Conservation (phyloP, 1,140 invertebrate species). For the Heliconius himera region DNA sequence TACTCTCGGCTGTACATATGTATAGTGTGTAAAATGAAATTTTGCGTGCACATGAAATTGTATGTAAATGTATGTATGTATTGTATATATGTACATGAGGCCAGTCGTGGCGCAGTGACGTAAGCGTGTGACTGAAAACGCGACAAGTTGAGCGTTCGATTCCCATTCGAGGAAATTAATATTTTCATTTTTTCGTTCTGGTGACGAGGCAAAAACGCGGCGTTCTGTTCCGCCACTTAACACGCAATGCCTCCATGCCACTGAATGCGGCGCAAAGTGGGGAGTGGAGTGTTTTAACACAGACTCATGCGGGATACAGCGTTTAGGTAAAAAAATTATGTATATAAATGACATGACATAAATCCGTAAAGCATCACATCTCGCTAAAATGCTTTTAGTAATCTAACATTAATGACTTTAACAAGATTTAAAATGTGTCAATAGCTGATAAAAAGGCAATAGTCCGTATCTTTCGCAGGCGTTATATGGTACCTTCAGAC, state of each 20-base stretch:
- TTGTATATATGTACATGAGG: no score
- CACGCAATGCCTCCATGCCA: no score
- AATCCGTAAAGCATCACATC: neutral
- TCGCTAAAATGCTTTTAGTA: neutral
- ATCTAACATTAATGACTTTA: constrained; percentile 14
- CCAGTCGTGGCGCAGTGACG: no score
- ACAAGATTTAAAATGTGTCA: constrained; percentile 1
- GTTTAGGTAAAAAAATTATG: no score
- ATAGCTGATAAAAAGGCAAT: constrained; percentile 26
- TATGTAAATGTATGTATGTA: neutral
- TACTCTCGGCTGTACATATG: constrained; percentile 14
- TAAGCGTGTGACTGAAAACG: no score
- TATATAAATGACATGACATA: neutral
- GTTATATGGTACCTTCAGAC: constrained; percentile 37
- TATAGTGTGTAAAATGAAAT: constrained; percentile 3
- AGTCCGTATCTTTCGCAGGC: constrained; percentile 29
- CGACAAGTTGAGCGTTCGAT: no score
- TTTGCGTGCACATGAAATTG: neutral
- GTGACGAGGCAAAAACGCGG: no score
- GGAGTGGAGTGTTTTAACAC: neutral
- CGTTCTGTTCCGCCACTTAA: no score
- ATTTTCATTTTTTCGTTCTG: no score
- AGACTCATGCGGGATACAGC: no score
- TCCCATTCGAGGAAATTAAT: no score
- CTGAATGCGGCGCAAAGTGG: no score